Percentiles rank a stretch among this genome's conserved stretches.
Conservation (phyloP, 1,140 invertebrate species). For the Drosophila asahinai region DNA sequence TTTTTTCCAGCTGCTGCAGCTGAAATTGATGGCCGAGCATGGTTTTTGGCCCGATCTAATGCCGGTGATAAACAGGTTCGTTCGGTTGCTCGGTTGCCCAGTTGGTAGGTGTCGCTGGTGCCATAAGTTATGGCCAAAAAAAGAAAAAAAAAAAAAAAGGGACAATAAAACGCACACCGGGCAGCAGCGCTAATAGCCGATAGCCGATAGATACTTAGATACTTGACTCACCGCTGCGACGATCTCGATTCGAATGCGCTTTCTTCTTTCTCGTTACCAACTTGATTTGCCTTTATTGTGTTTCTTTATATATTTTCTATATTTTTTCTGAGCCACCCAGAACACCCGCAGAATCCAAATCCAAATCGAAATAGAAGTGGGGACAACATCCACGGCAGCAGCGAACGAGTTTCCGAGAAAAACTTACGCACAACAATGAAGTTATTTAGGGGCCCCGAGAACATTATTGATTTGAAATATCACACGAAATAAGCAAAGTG, state of each 20-base stretch:
- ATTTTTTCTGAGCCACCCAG: conserved; percentile 57
- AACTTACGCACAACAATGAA: conserved; percentile 79
- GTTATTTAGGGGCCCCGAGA: conserved; percentile 67
- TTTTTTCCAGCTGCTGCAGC: conserved; percentile 69
- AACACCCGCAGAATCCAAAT: conserved; percentile 49
- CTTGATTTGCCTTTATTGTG: conserved; percentile 51
- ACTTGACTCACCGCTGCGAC: conserved; percentile 45
- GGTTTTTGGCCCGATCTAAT: conserved; percentile 70
- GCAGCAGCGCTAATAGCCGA: conserved; percentile 78
- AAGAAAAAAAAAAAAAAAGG: conserved; percentile 1
- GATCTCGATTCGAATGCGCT: conserved; percentile 29
- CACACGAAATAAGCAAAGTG: conserved; percentile 56
- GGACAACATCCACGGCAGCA: conserved; percentile 28
- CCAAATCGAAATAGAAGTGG: conserved; percentile 6
- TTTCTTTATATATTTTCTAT: conserved; percentile 8
- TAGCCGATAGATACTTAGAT: conserved; percentile 70
- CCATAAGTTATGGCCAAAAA: conserved; percentile 74
- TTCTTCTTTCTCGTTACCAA: conserved; percentile 53
- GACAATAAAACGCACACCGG: conserved; percentile 84
- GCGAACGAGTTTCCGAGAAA: conserved; percentile 66
- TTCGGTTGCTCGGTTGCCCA: conserved; percentile 27
- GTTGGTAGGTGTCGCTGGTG: conserved; percentile 73
- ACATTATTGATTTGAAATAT: conserved; percentile 82
- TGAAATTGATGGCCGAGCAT: conserved; percentile 64
- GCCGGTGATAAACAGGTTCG: conserved; percentile 82